Percentiles rank a stretch among this genome's conserved stretches.
Evolutionary conservation across 2,888 invertebrate species (phyloP).

Genomic region (Arrhopalites spinosus): DNA sequence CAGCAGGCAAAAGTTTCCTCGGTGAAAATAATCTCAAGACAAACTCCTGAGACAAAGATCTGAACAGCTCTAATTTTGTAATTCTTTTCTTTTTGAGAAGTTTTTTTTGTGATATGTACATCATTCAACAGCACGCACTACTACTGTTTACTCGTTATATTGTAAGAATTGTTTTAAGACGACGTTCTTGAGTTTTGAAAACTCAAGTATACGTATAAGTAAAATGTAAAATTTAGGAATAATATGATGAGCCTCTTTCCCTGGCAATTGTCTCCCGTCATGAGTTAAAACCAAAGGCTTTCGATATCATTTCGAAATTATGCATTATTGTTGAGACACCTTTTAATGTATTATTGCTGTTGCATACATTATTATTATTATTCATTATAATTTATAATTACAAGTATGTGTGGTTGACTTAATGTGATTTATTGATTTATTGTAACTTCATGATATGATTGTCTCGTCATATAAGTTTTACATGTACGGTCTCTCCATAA

Average conservation of each 20-base stretch:
- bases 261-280: neutral
- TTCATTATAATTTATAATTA: too few species aligned
- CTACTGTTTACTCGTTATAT: neutral
- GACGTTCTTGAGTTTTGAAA: too few species aligned
- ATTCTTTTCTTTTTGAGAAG: slow-evolving; percentile 19
- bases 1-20: slow-evolving; percentile 88
- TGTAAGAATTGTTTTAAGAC: neutral
- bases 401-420: too few species aligned
- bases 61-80: slow-evolving; percentile 33
- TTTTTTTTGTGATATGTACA: slow-evolving; percentile 33
- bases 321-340: slow-evolving; percentile 1
- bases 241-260: neutral
- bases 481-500: neutral
- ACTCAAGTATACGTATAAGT: neutral
- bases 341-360: neutral
- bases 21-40: slow-evolving; percentile 70
- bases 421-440: too few species aligned
- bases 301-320: slow-evolving; percentile 1
- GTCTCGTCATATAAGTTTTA: neutral
- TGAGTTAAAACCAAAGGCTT: slow-evolving; percentile 14
- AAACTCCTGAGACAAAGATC: slow-evolving; percentile 54
- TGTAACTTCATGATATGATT: too few species aligned
- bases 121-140: slow-evolving; percentile 23
- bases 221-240: neutral
- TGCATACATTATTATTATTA: neutral